Conservation (phyloP, 2,797 vertebrate genomes). For the Urosaurus nigricauda region DNA sequence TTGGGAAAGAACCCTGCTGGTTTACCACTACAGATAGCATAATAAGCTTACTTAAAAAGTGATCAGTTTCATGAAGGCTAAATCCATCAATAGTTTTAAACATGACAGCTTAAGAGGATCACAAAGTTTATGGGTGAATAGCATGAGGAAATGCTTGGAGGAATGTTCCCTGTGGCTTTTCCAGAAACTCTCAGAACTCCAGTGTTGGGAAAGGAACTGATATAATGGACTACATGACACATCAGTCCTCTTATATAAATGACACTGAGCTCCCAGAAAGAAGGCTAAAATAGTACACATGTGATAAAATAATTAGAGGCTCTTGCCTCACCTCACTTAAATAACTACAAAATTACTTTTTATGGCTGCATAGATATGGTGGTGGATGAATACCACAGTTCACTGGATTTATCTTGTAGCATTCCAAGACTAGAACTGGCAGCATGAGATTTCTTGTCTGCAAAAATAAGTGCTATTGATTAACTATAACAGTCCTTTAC, state of each 20-base stretch:
- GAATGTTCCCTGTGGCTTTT: no score
- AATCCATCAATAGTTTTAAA: background rate
- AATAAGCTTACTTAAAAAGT: no score
- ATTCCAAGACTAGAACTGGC: background rate
- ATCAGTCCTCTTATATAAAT: background rate
- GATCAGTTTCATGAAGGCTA: background rate
- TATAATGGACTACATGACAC: background rate
- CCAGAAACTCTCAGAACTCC: background rate
- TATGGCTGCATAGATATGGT: background rate
- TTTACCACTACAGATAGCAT: no score
- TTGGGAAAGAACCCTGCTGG: no score
- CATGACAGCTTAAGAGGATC: background rate
- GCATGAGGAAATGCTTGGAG: no score
- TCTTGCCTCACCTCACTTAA: background rate
- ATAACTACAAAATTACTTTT: background rate
- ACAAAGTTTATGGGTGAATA: background rate
- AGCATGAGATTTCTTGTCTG: background rate
- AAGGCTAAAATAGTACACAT: background rate
- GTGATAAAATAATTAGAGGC: background rate
- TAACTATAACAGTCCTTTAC: conserved; percentile 17
- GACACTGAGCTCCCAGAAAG: background rate
- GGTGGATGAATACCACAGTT: background rate
- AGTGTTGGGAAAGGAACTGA: background rate
- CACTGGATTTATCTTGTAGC: background rate
- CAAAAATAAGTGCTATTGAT: conserved; percentile 4